These are phyloP conservation scores for Halictus rubicundus DNA, from an alignment of 1,140 invertebrate genomes.

Conservation along the genomic window DNA sequence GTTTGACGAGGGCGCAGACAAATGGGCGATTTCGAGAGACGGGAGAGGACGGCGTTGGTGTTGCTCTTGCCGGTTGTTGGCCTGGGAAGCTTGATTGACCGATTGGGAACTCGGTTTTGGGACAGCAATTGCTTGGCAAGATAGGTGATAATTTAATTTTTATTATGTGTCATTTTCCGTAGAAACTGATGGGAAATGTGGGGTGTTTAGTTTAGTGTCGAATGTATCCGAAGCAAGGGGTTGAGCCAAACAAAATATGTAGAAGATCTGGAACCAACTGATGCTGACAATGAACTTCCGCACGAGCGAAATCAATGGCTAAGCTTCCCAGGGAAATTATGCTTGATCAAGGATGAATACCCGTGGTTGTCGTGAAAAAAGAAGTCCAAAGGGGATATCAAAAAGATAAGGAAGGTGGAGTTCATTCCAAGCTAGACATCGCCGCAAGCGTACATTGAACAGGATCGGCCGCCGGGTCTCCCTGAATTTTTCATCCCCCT, in stretches of 20 bases:
- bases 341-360: no score
- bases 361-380: not conserved
- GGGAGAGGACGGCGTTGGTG: not conserved
- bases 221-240: no score
- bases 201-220: no score
- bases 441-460: slow-evolving; percentile 27
- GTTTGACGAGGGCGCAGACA: slow-evolving; percentile 11
- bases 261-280: no score
- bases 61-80: not conserved
- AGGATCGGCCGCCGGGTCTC: slow-evolving; percentile 28
- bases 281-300: no score
- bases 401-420: not conserved
- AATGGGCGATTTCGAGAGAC: slow-evolving; percentile 7
- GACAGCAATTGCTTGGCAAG: not conserved
- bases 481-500: slow-evolving; percentile 77
- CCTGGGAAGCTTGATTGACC: not conserved
- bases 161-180: no score
- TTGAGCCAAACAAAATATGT: no score
- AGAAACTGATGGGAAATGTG: no score
- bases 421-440: slow-evolving; percentile 41
- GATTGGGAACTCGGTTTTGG: not conserved
- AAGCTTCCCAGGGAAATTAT: no score
- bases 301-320: no score
- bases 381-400: not conserved
- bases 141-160: no score